These are phyloP conservation scores for Pterostichus niger DNA, from an alignment of 2,888 invertebrate species.

Conservation along the genomic window DNA sequence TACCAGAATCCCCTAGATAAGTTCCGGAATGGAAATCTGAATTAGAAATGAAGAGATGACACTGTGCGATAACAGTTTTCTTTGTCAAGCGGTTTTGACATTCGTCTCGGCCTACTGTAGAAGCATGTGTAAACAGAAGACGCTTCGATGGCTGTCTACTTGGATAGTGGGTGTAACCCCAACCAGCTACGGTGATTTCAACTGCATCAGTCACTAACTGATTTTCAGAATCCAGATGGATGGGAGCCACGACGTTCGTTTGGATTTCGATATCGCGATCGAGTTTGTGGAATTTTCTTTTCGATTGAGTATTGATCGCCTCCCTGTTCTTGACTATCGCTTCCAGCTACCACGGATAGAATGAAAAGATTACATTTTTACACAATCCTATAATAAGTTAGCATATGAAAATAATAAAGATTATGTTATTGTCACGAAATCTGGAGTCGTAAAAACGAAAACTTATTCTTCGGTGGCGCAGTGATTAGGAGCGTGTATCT, in stretches of 20 bases:
- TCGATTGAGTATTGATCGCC: constrained; percentile 26
- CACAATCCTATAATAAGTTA: background rate
- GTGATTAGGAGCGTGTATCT: constrained; percentile 49
- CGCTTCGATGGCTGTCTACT: constrained; percentile 1
- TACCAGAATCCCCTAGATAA: constrained; percentile 53
- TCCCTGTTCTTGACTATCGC: background rate
- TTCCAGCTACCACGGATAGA: constrained; percentile 31
- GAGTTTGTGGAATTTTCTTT: constrained; percentile 73
- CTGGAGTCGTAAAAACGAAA: no score
- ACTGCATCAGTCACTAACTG: background rate
- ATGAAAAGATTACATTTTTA: background rate
- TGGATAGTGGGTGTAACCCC: constrained; percentile 45
- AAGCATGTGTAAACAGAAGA: background rate
- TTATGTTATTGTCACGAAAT: no score
- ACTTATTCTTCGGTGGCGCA: constrained; percentile 18
- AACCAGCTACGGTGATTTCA: constrained; percentile 3
- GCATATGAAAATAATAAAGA: no score
- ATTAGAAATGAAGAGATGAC: constrained; percentile 26
- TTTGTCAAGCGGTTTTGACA: background rate
- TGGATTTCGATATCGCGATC: constrained; percentile 19
- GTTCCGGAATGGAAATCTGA: background rate
- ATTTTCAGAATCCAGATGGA: background rate
- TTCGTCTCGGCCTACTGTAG: background rate
- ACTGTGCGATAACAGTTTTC: background rate
- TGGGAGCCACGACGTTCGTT: background rate